Percentiles rank a stretch among this genome's conserved stretches.
Conservation (phyloP, 2,113 vertebrate genomes). For the Phrynosoma platyrhinos region DNA sequence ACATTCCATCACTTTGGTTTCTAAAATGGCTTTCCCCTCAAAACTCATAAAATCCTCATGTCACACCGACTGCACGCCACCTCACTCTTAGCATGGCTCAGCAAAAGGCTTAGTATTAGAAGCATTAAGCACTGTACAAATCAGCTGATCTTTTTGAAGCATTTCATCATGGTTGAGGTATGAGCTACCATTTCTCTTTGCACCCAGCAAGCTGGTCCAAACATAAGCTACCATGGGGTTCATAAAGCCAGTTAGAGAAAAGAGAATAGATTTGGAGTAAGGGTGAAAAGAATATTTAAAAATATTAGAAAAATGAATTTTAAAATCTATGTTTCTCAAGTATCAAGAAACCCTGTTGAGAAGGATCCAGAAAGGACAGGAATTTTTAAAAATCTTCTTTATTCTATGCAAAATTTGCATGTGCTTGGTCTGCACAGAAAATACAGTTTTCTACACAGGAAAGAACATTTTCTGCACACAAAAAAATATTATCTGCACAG, state of each 20-base stretch:
- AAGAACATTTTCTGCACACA: no score
- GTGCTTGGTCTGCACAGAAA: no score
- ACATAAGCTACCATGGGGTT: not conserved
- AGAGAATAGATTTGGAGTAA: not conserved
- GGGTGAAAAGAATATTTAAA: no score
- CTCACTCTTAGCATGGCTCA: not conserved
- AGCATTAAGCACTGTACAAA: not conserved
- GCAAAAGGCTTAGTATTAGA: not conserved
- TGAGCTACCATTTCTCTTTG: not conserved
- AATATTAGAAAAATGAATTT: no score
- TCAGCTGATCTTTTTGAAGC: not conserved
- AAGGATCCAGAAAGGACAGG: no score
- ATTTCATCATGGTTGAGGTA: not conserved
- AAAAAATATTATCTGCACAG: no score
- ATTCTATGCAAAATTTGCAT: no score
- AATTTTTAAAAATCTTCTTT: no score
- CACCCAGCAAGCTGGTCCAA: not conserved
- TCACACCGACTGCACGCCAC: slow-evolving; percentile 23
- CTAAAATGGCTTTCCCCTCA: slow-evolving; percentile 51
- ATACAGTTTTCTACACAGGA: no score
- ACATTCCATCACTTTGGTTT: slow-evolving; percentile 56
- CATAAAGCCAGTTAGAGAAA: not conserved
- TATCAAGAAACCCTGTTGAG: no score
- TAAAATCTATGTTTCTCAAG: no score
- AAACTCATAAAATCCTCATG: slow-evolving; percentile 5